Conservation (phyloP, 2,113 vertebrate genomes). For the Dolichotis patagonum region DNA sequence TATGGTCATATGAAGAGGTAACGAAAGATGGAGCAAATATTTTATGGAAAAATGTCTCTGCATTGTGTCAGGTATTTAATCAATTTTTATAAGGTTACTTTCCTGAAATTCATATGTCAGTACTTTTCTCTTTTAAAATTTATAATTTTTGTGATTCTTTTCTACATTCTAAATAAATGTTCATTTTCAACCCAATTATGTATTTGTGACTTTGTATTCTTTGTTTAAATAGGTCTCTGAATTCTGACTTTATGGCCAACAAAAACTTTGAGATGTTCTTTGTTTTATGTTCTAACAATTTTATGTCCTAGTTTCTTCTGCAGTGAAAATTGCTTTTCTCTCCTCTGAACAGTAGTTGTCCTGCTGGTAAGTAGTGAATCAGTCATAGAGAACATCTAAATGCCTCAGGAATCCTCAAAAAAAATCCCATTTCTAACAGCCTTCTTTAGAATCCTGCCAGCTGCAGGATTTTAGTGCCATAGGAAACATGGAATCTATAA, state of each 20-base stretch:
- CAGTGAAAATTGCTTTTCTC: slow-evolving; percentile 24
- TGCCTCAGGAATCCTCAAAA: not conserved
- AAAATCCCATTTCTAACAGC: not conserved
- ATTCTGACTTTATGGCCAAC: not conserved
- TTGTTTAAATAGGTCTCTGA: not conserved
- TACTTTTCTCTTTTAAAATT: not conserved
- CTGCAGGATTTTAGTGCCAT: not conserved
- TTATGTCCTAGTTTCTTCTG: not conserved
- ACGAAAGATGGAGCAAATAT: not conserved
- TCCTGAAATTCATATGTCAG: slow-evolving; percentile 11
- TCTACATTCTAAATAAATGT: not conserved
- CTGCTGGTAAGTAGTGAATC: not conserved
- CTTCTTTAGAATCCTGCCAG: not conserved
- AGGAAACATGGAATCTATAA: not conserved
- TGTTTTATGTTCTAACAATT: slow-evolving; percentile 33
- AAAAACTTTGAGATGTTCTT: not conserved
- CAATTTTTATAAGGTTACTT: not conserved
- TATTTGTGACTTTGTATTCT: not conserved
- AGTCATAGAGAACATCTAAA: not conserved
- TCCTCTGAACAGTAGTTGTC: not conserved
- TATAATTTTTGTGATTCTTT: not conserved
- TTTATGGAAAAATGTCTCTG: not conserved
- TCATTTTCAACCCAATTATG: not conserved
- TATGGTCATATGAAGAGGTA: not conserved
- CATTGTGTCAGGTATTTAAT: not conserved